Conservation (phyloP, 2,797 vertebrate genomes). For the Emys orbicularis region DNA sequence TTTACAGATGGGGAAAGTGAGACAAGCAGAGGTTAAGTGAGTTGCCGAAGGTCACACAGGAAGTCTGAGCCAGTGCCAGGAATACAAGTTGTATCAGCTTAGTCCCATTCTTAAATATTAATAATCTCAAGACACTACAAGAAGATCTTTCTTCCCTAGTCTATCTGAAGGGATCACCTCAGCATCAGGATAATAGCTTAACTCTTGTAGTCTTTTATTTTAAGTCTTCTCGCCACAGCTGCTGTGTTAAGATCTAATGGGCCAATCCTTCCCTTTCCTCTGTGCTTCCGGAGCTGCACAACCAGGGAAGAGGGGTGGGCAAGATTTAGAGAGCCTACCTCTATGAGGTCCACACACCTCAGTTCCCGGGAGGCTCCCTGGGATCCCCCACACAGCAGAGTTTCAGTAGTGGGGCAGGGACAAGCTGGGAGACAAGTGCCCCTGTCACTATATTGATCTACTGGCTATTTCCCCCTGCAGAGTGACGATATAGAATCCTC, state of each 20-base stretch:
- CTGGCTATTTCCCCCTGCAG: background rate
- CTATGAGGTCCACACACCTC: background rate
- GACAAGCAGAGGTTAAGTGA: background rate
- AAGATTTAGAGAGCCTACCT: background rate
- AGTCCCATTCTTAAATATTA: background rate
- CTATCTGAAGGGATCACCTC: background rate
- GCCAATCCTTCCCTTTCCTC: background rate
- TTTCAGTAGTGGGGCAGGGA: background rate
- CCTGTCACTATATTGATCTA: background rate
- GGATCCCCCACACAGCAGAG: background rate
- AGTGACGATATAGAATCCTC: background rate
- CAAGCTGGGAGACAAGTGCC: background rate
- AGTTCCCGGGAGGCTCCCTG: background rate
- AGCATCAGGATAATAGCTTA: background rate
- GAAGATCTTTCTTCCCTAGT: rapidly evolving
- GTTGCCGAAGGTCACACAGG: background rate
- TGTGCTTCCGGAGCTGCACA: background rate
- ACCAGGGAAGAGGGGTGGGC: background rate
- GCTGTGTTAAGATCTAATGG: background rate
- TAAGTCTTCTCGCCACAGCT: background rate
- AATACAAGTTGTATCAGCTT: background rate
- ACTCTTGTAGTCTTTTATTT: background rate
- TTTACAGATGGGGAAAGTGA: background rate
- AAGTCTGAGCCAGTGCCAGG: background rate
- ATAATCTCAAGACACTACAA: background rate